Base-by-base conservation (phyloP, 2,888 invertebrate species). In the Plusia festucae region DNA sequence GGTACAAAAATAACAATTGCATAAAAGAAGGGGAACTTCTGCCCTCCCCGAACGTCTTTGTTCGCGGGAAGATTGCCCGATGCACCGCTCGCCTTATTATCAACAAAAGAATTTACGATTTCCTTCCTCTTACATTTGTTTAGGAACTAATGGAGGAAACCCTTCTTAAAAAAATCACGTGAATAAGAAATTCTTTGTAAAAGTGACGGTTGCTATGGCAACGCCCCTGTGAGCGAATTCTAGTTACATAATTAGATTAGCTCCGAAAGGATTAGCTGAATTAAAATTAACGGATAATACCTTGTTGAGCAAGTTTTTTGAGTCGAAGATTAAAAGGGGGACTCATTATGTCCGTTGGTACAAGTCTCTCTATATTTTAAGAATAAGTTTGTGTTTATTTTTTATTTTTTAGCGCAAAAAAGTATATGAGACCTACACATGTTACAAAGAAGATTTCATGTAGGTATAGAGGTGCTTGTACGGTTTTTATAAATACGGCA, bases 1-100 rank as follows among this genome's bases (percentile, higher is more conserved):
- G 83, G 76, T 83, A 86, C 82, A 84, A 87, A 91, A 92, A 92
- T 89, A 90, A 90, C 89, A 90, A 91, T 89, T 90, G 90, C 90
- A 88, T 86, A 83, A 85, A 86, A 85, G 80, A 84, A 87, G 89
- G 90, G 91, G 85, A 88, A 82, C 81, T 81, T 85, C 58, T 63
- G 60, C 73, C 61, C 69, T 60, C 85, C 88, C 86, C 81, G 83
- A 85, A 89, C 84, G 78, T 85, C 85, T 88, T 89, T 90, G 88
- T 87, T 85, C 76, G 68, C 61, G 78, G 80, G 81, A 85, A 88
- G 86, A 90, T 89, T 88, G 84, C 84, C 85, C 86, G 82, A 82
- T 89, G 89, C 89, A 89, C 75, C 84, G 82, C 75, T 81, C 77
- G 81, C 75, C 83, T 85, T 85, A 83, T 85, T 84, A 86, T 81